Evolutionary conservation across 1,140 invertebrate species (phyloP), one percentile per base, ranked within the genome.

Genomic region (Muscidifurax raptorellus): DNA sequence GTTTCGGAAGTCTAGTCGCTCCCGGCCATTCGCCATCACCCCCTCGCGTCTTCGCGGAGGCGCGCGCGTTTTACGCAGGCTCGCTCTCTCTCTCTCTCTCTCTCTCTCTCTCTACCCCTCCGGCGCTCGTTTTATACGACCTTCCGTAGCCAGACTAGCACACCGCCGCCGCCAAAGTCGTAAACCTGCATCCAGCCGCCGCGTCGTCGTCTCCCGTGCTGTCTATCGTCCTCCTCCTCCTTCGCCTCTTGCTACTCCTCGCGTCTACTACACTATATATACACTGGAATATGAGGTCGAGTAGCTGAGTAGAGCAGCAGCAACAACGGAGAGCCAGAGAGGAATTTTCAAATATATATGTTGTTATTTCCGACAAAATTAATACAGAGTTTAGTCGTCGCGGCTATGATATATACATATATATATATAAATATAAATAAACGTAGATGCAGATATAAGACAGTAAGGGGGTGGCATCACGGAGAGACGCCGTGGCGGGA

Each of bases 1-100:
- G 89, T 91, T 90, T 91, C 90, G 89, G 90, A 91, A 91, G 89
- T 91, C 90, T 90, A 89, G 88, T 88, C 88, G 84, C 88, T 88
- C 86, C 89, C 87, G 90, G 89, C 89, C 88, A 88, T 90, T 89
- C 89, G 87, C 86, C 32, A 18, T 67, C 66, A 66, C 71, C 47
- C 36, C 22, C 69, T 44, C 84, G 40, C 72, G 27, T 71, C 80
- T 67, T 80, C 52, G 52, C 52, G 52, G 52, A 59, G 52, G 52
- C 18, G 52, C 52, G 15, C 52, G 40, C 75, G 71, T 80, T 59
- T 69, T 47, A 40, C 80, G 66, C 86, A 80, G 86, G 86, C 87
- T 87, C 86, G 85, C 78, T 72, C 81, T 28, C 74, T 82, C 67
- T 85, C 78, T 27, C 79, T 77, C 36, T 80, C 36, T 71, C 36